These are phyloP conservation scores for Blastobasis adustella DNA, from an alignment of 2,888 invertebrate genomes.

Conservation along the genomic window DNA sequence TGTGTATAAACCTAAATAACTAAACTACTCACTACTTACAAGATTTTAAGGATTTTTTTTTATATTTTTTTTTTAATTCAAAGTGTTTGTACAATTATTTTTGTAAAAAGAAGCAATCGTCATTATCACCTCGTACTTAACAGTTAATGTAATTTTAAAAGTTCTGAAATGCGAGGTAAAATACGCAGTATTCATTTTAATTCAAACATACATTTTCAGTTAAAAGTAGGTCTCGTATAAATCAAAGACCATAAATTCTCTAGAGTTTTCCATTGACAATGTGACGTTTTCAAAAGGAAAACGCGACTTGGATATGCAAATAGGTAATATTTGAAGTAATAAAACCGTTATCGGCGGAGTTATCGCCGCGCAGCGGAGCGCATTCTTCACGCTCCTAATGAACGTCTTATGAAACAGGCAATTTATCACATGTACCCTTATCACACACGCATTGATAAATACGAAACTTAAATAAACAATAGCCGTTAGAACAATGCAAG, in stretches of 20 bases:
- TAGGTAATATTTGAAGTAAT: conserved; percentile 70
- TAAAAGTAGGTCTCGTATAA: no score
- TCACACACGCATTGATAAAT: conserved; percentile 64
- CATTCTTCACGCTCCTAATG: conserved; percentile 72
- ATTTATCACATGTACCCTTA: conserved; percentile 71
- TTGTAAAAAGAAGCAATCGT: no score
- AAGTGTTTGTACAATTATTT: no score
- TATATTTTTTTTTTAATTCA: no score
- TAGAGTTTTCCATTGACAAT: conserved; percentile 29
- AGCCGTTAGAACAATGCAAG: conserved; percentile 25
- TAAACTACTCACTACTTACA: no score
- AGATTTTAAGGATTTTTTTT: no score
- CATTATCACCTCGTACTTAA: no score
- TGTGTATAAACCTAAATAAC: no score
- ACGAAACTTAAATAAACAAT: conserved; percentile 60
- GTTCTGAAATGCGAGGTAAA: no score
- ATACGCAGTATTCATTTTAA: no score
- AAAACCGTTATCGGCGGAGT: conserved; percentile 63
- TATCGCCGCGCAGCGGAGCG: conserved; percentile 70
- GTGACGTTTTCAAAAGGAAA: conserved; percentile 27
- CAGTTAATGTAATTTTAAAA: no score
- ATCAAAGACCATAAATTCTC: conserved; percentile 12
- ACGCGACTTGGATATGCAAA: conserved; percentile 49
- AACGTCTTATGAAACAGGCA: conserved; percentile 73
- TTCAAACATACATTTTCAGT: no score